Conservation (phyloP, 2,888 invertebrate genomes). For the Elmis aenea region DNA sequence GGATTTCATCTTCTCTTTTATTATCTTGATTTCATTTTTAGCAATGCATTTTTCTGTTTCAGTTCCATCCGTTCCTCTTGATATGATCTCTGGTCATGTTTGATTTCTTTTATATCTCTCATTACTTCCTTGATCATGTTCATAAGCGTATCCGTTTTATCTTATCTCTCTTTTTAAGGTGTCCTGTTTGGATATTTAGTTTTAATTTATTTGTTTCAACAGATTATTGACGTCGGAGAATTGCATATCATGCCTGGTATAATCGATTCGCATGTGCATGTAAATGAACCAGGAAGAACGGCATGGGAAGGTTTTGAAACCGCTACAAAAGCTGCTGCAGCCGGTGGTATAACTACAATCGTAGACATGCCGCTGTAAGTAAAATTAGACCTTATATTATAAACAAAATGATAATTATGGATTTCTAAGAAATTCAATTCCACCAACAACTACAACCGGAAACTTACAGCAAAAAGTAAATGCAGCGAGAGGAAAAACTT, state of each 20-base stretch:
- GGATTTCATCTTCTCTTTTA: too few species aligned
- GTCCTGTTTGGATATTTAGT: too few species aligned
- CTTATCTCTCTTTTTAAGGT: too few species aligned
- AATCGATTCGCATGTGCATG: constrained; percentile 68
- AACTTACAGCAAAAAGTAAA: constrained; percentile 58
- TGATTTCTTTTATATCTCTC: too few species aligned
- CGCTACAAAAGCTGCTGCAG: constrained; percentile 68
- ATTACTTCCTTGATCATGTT: too few species aligned
- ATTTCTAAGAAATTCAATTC: constrained; percentile 60
- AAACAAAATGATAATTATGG: constrained; percentile 1
- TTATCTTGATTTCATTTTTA: too few species aligned
- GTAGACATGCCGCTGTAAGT: constrained; percentile 68
- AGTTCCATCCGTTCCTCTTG: too few species aligned
- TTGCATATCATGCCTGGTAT: constrained; percentile 62
- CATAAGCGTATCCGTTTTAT: too few species aligned
- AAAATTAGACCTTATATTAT: constrained; percentile 2
- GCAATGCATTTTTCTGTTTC: too few species aligned
- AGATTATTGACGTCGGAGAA: constrained; percentile 49
- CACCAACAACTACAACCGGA: constrained; percentile 61
- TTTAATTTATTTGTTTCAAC: too few species aligned
- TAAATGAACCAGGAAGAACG: constrained; percentile 68
- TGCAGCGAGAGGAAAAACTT: constrained; percentile 54
- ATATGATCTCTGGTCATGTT: too few species aligned
- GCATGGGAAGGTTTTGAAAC: constrained; percentile 68
- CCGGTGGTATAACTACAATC: constrained; percentile 67